Base-by-base conservation (phyloP, 2,113 vertebrate species). In the Otolemur garnettii region DNA sequence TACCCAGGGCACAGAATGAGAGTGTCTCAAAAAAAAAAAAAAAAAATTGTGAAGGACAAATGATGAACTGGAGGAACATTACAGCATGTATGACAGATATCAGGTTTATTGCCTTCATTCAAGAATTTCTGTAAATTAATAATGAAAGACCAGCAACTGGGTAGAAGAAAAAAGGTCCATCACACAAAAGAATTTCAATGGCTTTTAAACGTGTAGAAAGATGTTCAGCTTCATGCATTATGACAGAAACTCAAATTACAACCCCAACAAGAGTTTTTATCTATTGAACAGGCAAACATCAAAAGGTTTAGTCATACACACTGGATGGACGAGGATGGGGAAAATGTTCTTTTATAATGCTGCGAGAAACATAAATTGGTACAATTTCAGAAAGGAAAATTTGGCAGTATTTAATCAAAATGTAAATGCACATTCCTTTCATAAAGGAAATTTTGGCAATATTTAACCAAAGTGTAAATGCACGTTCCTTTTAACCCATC, bases 81-180 rank as follows among this genome's bases (percentile, higher is more conserved):
- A 19, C 26, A 75, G 24, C 13, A 57, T 5, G 22, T n/a, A 68
- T 62, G 55, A 79, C 78, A 93, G 11, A 50, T 69, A 57, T 38
- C 15, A 7, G n/a, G 35, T 59, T 85, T 75, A 75, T 79, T 12
- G 84, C 33, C 33, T 85, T 90, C 79, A 62, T 79, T 93, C 10
- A n/a, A 87, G 38, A 66, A 97, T 62, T 66, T 90, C 60, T 72
- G 2, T 78, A 96, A 90, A 72, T 93, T 12, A 87, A 10, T 68
- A 71, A 22, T 78, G 12, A 88, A 96, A 86, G 35, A 55, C 50
- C 74, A 84, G 88, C 4, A 28, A 77, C 28, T 1, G 15, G 79
- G 5, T 80, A 33, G 64, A 4, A 30, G 33, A 50, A 50, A 60
- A 96, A 74, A 68, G 78, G 42, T 62, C 33, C 17, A 57, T n/a